These are phyloP conservation scores for Leptocoma aspasia DNA, from an alignment of 2,113 vertebrate species.

Conservation along the genomic window DNA sequence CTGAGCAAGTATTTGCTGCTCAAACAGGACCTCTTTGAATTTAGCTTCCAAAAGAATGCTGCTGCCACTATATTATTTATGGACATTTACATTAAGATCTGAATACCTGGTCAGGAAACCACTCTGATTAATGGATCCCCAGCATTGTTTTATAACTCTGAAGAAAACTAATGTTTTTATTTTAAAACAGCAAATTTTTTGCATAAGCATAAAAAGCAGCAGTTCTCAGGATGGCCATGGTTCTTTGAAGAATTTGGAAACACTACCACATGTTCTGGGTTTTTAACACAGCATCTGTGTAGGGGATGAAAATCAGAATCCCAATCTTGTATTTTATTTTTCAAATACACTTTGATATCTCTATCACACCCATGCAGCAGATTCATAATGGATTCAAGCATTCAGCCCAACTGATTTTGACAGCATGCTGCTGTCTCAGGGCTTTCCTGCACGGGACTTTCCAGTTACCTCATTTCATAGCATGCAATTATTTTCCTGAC, in stretches of 20 bases:
- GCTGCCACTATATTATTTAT: conserved; percentile 2
- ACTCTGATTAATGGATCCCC: neutral
- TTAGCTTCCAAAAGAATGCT: conserved; percentile 16
- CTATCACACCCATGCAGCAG: neutral
- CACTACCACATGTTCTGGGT: neutral
- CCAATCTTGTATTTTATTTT: neutral
- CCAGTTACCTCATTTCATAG: neutral
- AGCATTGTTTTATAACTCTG: neutral
- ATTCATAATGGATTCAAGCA: neutral
- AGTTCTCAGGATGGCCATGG: neutral
- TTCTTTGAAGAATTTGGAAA: neutral
- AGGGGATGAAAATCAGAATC: neutral
- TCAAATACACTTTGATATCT: neutral
- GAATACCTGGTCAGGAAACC: neutral
- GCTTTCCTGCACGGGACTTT: neutral
- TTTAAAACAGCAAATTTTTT: neutral
- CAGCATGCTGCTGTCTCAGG: neutral
- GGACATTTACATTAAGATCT: neutral
- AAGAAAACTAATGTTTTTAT: neutral
- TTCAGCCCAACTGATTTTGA: neutral
- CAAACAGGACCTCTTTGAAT: conserved; percentile 43
- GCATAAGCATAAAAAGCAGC: neutral
- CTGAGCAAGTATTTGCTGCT: neutral
- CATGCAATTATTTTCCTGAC: neutral
- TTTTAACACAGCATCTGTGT: neutral